phyloP scores from a whole-genome alignment of 2,113 vertebrate species.

The Daubentonia madagascariensis region DNA sequence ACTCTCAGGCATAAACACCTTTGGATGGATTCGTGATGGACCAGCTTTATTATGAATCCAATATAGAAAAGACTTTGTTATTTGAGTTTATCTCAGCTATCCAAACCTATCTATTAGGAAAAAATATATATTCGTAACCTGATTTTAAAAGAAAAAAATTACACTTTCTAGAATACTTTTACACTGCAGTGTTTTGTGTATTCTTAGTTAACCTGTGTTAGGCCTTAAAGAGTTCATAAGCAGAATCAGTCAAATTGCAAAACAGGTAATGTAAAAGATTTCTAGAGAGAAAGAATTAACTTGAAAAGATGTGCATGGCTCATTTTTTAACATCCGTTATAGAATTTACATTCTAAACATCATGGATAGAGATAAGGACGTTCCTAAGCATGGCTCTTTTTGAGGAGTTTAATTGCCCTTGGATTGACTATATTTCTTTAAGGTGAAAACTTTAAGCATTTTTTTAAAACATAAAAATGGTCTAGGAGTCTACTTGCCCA shows the following conservation, averaged over 20 bases:
- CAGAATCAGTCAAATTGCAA: neutral
- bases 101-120: neutral
- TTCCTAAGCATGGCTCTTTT: constrained; percentile 59
- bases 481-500: constrained; percentile 71
- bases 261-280: constrained; percentile 50
- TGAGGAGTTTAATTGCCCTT: constrained; percentile 73
- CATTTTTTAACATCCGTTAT: constrained; percentile 49
- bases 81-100: neutral
- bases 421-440: constrained; percentile 66
- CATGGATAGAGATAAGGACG: constrained; percentile 57
- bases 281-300: constrained; percentile 34
- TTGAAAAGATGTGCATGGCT: constrained; percentile 49
- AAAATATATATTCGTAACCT: neutral
- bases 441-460: constrained; percentile 50
- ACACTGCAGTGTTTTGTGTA: neutral
- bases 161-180: neutral
- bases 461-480: constrained; percentile 67
- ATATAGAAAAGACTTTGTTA: neutral
- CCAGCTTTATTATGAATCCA: neutral
- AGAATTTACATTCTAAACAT: constrained; percentile 69
- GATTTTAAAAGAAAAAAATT: neutral
- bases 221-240: constrained; percentile 53
- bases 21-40: neutral
- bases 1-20: neutral
- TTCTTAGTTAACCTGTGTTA: constrained; percentile 41